phyloP scores from a whole-genome alignment of 2,797 vertebrate genomes.

The Brotula barbata region DNA sequence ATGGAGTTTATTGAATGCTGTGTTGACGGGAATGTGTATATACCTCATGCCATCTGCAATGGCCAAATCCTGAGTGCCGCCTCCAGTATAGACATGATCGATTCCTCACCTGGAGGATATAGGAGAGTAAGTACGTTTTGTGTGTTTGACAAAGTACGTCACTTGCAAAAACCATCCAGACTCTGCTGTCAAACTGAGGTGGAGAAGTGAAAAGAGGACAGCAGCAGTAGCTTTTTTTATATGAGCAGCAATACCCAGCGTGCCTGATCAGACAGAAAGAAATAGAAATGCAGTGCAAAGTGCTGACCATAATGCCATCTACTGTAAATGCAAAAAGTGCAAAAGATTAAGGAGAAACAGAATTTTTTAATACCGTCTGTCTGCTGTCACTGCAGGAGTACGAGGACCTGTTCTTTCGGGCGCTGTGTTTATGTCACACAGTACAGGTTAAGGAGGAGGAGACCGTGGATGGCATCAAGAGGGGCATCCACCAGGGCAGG shows the following conservation, averaged over 20 bases:
- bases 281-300: too few relatives aligned
- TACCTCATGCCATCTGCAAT: constrained; percentile 93
- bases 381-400: constrained; percentile 84
- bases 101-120: constrained; percentile 88
- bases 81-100: constrained; percentile 94
- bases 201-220: too few relatives aligned
- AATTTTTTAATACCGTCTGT: background rate
- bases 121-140: constrained; percentile 79
- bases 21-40: constrained; percentile 92
- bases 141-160: constrained; percentile 17
- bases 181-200: too few relatives aligned
- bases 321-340: too few relatives aligned
- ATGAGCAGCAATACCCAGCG: constrained; percentile 24
- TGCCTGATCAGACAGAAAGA: constrained; percentile 44
- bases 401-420: constrained; percentile 96
- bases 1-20: constrained; percentile 99
- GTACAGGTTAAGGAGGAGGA: constrained; percentile 97
- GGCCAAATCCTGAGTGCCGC: constrained; percentile 91
- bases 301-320: too few relatives aligned
- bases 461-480: constrained; percentile 85
- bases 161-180: too few relatives aligned
- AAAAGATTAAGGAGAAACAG: background rate
- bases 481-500: constrained; percentile 82
- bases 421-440: constrained; percentile 95
- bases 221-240: too few relatives aligned